These are phyloP conservation scores for Gorsachius goisagi DNA, from an alignment of 2,113 vertebrate species.

Conservation along the genomic window DNA sequence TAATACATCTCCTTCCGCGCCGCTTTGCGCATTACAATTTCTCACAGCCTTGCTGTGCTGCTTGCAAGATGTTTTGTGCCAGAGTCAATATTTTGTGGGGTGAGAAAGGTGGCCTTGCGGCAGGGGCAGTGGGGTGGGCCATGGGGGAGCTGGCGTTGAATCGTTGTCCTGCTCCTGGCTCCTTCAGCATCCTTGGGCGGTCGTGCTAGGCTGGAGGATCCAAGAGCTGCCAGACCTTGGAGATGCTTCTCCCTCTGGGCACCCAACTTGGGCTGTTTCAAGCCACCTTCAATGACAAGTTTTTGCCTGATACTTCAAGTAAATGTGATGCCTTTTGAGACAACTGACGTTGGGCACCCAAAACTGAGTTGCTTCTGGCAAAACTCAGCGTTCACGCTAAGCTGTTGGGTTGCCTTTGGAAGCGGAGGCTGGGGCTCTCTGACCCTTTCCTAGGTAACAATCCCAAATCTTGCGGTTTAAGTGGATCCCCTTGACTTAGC, in stretches of 20 bases:
- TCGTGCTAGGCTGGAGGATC: background rate
- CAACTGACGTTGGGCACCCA: background rate
- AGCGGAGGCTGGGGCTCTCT: background rate
- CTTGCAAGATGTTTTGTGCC: background rate
- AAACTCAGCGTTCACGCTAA: background rate
- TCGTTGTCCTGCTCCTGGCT: background rate
- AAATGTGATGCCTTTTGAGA: background rate
- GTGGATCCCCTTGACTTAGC: background rate
- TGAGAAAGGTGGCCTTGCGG: background rate
- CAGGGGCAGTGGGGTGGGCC: background rate
- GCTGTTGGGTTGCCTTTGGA: background rate
- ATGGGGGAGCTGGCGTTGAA: background rate
- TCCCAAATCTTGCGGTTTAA: background rate
- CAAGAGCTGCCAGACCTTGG: background rate
- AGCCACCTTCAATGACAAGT: background rate
- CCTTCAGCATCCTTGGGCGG: background rate
- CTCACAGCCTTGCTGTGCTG: accelerated
- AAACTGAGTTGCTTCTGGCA: background rate
- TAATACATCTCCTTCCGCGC: background rate
- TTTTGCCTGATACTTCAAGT: accelerated
- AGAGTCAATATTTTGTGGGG: background rate
- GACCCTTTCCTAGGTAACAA: background rate
- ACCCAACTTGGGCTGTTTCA: accelerated
- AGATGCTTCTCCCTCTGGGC: background rate
- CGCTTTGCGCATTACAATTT: background rate